Evolutionary conservation across 2,888 invertebrate species (phyloP), one percentile per base, ranked within the genome.

Genomic region (Pseudococcus viburni): DNA sequence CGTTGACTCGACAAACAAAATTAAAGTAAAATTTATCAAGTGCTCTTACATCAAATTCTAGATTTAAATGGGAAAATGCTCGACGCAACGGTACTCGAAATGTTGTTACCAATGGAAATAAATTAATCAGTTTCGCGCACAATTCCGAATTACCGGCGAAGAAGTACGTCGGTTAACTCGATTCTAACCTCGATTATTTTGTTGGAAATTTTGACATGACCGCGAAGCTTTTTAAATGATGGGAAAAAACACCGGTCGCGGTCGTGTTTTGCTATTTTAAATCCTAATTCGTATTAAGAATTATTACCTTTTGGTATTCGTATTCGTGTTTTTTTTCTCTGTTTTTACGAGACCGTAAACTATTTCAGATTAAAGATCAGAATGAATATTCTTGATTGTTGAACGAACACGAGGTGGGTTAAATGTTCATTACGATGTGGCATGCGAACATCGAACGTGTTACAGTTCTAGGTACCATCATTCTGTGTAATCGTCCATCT

Each of bases 1-100:
- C 80, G 39, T 42, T 80, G 42, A 80, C 42, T 80, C 15, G 80
- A 19, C 42, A 80, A 80, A 80, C 80, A 80, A 46, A 80, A 80
- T 42, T 80, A 80, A 80, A 42, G 80, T 80, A 80, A 80, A 80
- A 80, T 80, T 73, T 80, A 80, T 80, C 80, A 42, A 80, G 80
- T 42, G 42, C 46, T 80, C n/a, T n/a, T n/a, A 22, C 26, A 33
- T 33, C 42, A 80, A 42, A 19, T 80, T 80, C 7, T n/a, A 80
- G 80, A 80, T 80, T 39, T 80, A 19, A 80, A 80, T 39, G 26
- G 42, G 80, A 73, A 80, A 80, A 80, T n/a, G 19, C 80, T 80
- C 42, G 42, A 80, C 80, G 46, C 15, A 80, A 80, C 42, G 42
- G 80, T 80, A 80, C 80, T 80, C 42, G 42, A 80, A 33, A 80